Percentiles rank a stretch among this genome's conserved stretches.
phyloP scores from a whole-genome alignment of 2,113 vertebrate species.

The Cisticola juncidis region DNA sequence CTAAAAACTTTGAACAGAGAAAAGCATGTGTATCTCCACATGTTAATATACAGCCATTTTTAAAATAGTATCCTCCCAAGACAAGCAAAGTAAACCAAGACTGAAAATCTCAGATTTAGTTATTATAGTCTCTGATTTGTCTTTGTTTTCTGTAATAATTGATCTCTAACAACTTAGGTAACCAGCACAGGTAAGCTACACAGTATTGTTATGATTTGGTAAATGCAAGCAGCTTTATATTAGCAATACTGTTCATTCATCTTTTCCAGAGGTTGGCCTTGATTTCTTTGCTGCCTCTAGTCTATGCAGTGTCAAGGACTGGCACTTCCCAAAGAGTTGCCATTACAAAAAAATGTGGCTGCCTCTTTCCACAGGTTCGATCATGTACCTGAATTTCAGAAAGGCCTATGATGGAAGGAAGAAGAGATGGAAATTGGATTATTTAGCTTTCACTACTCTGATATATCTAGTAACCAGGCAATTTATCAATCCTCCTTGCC shows the following conservation, averaged over 20 bases:
- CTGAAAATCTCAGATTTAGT: background rate
- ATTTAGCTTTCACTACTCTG: background rate
- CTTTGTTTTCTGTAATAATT: background rate
- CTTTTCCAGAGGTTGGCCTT: background rate
- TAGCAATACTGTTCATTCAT: background rate
- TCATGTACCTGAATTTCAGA: background rate
- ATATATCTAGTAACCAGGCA: background rate
- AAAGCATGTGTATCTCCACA: background rate
- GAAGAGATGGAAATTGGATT: background rate
- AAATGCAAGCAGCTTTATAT: background rate
- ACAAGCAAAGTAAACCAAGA: background rate
- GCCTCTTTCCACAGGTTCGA: background rate
- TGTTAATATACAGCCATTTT: background rate
- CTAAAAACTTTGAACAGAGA: background rate
- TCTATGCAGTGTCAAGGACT: background rate
- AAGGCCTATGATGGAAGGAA: background rate
- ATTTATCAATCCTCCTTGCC: background rate
- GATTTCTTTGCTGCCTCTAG: background rate
- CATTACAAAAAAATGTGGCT: background rate
- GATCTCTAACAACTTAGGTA: background rate
- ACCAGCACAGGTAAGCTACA: background rate
- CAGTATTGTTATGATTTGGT: background rate
- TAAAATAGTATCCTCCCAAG: background rate
- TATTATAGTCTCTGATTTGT: background rate
- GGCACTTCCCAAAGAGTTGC: background rate